These are phyloP conservation scores for Cosmia pyralina DNA, from an alignment of 2,888 invertebrate species.

Conservation along the genomic window DNA sequence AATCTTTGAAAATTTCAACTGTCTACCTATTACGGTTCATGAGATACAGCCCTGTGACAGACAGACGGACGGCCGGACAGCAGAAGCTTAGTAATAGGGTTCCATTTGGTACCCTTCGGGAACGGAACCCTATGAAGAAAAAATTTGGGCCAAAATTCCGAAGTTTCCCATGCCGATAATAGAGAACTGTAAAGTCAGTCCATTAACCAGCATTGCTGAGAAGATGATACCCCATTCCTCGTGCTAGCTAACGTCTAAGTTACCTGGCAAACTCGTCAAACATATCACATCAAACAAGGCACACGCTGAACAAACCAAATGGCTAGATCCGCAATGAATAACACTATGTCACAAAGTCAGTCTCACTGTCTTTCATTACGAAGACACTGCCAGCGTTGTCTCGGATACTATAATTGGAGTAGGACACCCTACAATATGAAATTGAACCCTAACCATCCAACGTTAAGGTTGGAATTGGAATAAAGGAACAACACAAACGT, in stretches of 20 bases:
- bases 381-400: conserved; percentile 69
- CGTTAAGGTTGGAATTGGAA: conserved; percentile 62
- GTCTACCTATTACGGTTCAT: no score
- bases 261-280: conserved; percentile 11
- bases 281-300: conserved; percentile 26
- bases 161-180: no score
- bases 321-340: conserved; percentile 50
- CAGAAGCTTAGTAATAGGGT: no score
- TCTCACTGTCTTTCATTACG: conserved; percentile 74
- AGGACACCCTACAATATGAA: conserved; percentile 27
- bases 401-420: conserved; percentile 67
- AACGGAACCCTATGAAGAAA: no score
- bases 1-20: no score
- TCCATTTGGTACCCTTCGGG: no score
- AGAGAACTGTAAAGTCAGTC: background rate
- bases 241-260: background rate
- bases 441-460: conserved; percentile 58
- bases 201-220: background rate
- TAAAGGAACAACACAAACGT: conserved; percentile 67
- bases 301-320: conserved; percentile 31
- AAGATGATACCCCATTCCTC: conserved; percentile 4
- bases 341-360: conserved; percentile 61
- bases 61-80: no score
- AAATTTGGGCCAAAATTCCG: background rate
- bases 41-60: no score